A percentile compares a stretch with the other conserved stretches of the same genome.
phyloP scores from a whole-genome alignment of 1,140 invertebrate species.

The Phocides pigmalion region DNA sequence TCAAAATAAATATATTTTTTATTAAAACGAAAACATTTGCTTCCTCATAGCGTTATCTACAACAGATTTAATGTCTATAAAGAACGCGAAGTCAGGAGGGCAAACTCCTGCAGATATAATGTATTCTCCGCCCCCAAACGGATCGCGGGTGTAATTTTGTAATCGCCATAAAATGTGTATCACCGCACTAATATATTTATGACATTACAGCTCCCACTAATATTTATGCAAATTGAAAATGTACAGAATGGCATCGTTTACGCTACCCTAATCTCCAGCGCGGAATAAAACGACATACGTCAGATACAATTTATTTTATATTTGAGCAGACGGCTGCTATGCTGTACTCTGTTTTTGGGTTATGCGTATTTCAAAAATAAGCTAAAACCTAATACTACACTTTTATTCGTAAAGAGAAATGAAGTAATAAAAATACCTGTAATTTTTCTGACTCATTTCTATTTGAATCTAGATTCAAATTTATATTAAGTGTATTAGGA shows the following conservation, averaged over 20 bases:
- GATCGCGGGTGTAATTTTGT: conserved; percentile 67
- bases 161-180: conserved; percentile 82
- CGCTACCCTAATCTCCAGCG: conserved; percentile 65
- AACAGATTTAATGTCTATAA: conserved; percentile 29
- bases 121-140: conserved; percentile 51
- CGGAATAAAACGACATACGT: conserved; percentile 63
- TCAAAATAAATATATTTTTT: neutral
- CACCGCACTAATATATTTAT: conserved; percentile 82
- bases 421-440: too few relatives aligned
- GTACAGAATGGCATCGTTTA: conserved; percentile 75
- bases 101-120: conserved; percentile 38
- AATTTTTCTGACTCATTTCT: too few relatives aligned
- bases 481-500: too few relatives aligned
- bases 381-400: too few relatives aligned
- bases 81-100: conserved; percentile 30
- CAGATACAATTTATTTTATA: conserved; percentile 46
- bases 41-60: neutral
- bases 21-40: neutral
- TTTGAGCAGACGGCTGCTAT: conserved; percentile 20
- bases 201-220: conserved; percentile 76
- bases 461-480: too few relatives aligned
- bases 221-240: conserved; percentile 84
- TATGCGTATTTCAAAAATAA: too few relatives aligned
- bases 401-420: too few relatives aligned
- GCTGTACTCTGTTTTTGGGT: neutral